Base-by-base conservation (phyloP, 2,888 invertebrate species). In the Therioaphis trifolii region DNA sequence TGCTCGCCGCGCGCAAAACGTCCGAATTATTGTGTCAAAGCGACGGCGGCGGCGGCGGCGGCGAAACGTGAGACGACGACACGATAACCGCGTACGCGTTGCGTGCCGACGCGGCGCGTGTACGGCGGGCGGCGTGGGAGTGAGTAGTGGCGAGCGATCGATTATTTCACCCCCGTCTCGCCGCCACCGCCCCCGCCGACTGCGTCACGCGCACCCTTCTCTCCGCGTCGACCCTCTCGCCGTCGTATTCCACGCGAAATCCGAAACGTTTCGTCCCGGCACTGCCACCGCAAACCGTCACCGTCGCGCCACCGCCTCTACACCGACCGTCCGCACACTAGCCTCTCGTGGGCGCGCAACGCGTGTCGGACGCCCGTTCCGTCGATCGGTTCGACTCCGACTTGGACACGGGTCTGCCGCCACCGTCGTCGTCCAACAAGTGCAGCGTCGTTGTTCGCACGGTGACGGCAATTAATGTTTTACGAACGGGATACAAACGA, bases 111-210 rank as follows among this genome's bases (percentile, higher is more conserved):
- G 35, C 35, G 35, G 63, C 27, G 15, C 29, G 63, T 24, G 58
- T 15, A 14, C 4, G 63, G 55, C 3, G 4, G 55, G 4, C 18
- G 55, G 21, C 14, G 21, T 21, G 21, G 15, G 46, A 58, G 2
- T 12, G 55, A 58, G 12, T 29, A 14, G 40, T 15, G 40, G 24
- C 18, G 58, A 24, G 40, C 52, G 29, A 78, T 78, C 78, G 78
- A 78, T 77, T 78, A 40, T 78, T 49, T 7, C n/a, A 63, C 63
- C 63, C 76, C 14, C 63, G 29, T n/a, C 61, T 29, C 72, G 1
- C 18, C 40, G 40, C n/a, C 4, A 40, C 24, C 58, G 11, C 9
- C 5, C 27, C 35, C 63, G 27, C 14, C 63, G 63, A 15, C 2
- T 4, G 11, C 63, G 52, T 52, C 12, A 21, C 58, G n/a, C n/a